A percentile compares a stretch with the other conserved stretches of the same genome.
These are phyloP conservation scores for Antheraea mylitta DNA, from an alignment of 1,140 invertebrate genomes.

Conservation along the genomic window DNA sequence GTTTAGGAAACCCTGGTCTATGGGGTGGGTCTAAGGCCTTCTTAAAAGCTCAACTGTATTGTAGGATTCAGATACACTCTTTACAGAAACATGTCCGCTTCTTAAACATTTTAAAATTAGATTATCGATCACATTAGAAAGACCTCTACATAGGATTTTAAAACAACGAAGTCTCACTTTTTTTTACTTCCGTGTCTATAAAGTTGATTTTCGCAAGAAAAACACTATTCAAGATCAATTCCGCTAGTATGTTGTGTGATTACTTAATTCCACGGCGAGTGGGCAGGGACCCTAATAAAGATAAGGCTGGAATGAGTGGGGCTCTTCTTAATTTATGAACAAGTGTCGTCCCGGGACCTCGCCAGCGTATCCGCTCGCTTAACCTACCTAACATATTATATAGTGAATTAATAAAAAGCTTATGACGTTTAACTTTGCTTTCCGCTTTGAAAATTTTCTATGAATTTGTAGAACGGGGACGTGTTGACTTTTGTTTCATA, in stretches of 20 bases:
- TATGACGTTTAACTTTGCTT: conserved; percentile 31
- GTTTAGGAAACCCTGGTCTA: too few species aligned
- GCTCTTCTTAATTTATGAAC: conserved; percentile 50
- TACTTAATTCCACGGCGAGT: conserved; percentile 62
- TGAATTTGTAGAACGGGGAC: background rate
- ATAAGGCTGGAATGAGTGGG: conserved; percentile 55
- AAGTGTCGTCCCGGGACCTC: conserved; percentile 29
- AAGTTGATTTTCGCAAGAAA: conserved; percentile 5
- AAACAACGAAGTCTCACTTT: background rate
- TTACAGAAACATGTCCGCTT: too few species aligned
- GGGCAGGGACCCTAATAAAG: conserved; percentile 60
- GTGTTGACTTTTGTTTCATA: background rate
- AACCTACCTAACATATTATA: conserved; percentile 17
- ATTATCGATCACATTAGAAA: too few species aligned
- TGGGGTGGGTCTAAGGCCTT: too few species aligned
- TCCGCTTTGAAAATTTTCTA: conserved; percentile 7
- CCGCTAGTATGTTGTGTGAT: conserved; percentile 41
- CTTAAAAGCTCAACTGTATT: too few species aligned
- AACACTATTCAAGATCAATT: conserved; percentile 24
- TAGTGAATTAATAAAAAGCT: conserved; percentile 25
- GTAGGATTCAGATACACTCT: too few species aligned
- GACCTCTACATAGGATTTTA: background rate
- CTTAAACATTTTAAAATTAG: too few species aligned
- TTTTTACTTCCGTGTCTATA: conserved; percentile 9
- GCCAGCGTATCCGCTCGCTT: conserved; percentile 16